Percentiles rank a stretch among this genome's conserved stretches.
phyloP scores from a whole-genome alignment of 37 sponge, comb jelly and placozoan species.

The Halichondria panicea region DNA sequence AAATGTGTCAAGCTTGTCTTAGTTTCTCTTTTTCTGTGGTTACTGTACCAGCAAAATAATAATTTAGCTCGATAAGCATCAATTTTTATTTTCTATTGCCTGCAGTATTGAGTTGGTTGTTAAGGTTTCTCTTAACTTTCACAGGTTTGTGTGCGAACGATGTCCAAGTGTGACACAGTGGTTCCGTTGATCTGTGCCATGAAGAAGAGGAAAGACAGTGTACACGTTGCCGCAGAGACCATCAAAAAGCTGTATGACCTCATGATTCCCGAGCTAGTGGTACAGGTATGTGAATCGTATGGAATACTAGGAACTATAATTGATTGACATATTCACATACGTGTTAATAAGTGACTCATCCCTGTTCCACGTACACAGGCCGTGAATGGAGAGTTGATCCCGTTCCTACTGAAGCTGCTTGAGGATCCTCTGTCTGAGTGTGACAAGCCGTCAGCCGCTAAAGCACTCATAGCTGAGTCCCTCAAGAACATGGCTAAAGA shows the following conservation, averaged over 20 bases:
- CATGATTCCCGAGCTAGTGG: slow-evolving; percentile 73
- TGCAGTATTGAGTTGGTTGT: too few species aligned
- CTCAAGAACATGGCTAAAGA: slow-evolving; percentile 96
- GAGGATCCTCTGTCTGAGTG: slow-evolving; percentile 72
- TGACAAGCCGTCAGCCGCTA: slow-evolving; percentile 94
- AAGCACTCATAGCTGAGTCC: slow-evolving; percentile 92
- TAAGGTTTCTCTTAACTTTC: too few species aligned
- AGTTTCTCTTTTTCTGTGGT: too few species aligned
- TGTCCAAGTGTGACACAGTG: slow-evolving; percentile 76
- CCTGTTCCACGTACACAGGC: slow-evolving; percentile 50
- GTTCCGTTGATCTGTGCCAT: slow-evolving; percentile 85
- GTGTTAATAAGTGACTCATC: not conserved
- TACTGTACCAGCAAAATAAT: too few species aligned
- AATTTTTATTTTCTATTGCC: too few species aligned
- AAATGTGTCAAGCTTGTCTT: too few species aligned
- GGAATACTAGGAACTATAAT: too few species aligned
- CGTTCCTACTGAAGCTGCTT: slow-evolving; percentile 84
- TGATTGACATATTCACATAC: too few species aligned
- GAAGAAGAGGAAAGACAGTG: slow-evolving; percentile 78
- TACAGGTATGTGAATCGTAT: slow-evolving; percentile 45
- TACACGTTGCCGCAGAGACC: slow-evolving; percentile 73
- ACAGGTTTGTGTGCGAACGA: slow-evolving; percentile 92
- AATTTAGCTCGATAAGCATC: too few species aligned
- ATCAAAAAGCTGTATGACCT: slow-evolving; percentile 76
- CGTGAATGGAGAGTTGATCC: slow-evolving; percentile 78